phyloP scores from a whole-genome alignment of 92 coral and sea anemone genomes.

The Muricea muricata region DNA sequence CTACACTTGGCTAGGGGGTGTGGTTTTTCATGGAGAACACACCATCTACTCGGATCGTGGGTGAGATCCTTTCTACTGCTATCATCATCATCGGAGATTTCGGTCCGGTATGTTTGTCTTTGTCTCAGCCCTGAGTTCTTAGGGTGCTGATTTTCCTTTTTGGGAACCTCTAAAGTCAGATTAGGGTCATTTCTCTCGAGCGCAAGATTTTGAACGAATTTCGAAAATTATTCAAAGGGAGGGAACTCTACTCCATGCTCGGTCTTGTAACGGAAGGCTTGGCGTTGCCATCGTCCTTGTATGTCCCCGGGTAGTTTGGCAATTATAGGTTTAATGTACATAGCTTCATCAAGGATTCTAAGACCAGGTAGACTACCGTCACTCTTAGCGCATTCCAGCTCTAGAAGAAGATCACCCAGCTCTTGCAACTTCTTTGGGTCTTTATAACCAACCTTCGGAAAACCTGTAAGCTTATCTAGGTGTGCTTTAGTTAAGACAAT shows the following conservation, averaged over 20 bases:
- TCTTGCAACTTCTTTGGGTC: constrained; percentile 63
- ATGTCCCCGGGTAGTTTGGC: constrained; percentile 61
- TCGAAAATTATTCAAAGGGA: constrained; percentile 63
- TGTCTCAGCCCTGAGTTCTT: neutral
- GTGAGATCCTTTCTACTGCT: neutral
- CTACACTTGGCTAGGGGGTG: constrained; percentile 63
- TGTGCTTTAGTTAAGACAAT: constrained; percentile 67
- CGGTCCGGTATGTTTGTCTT: neutral
- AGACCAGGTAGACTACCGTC: constrained; percentile 67
- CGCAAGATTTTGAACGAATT: constrained; percentile 58
- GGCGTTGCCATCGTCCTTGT: constrained; percentile 68
- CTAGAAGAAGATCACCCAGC: constrained; percentile 65
- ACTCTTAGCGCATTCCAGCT: constrained; percentile 64
- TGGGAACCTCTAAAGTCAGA: constrained; percentile 38
- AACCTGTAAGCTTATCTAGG: constrained; percentile 45
- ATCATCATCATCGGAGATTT: neutral
- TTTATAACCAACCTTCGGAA: constrained; percentile 45
- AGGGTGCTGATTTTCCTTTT: neutral
- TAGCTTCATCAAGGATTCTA: constrained; percentile 31
- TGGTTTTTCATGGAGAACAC: constrained; percentile 56
- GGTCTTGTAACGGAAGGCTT: constrained; percentile 52
- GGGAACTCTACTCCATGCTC: constrained; percentile 55
- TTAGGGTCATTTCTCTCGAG: constrained; percentile 65
- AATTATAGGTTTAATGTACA: constrained; percentile 42
- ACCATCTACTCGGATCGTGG: constrained; percentile 54